Evolutionary conservation across 2,797 vertebrate genomes (phyloP).

Genomic region (Melanotaenia boesemani): DNA sequence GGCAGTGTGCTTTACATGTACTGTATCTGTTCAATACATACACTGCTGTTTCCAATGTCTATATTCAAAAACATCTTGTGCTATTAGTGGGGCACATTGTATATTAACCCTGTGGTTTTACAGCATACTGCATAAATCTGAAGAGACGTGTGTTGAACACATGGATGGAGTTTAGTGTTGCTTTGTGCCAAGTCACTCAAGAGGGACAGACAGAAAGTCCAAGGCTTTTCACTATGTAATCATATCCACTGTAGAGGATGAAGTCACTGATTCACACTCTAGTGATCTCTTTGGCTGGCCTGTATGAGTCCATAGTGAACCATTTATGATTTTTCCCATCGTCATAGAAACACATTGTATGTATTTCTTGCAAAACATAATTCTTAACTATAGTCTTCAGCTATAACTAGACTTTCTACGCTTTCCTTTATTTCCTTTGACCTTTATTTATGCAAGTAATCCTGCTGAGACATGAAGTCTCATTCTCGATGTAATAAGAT

Average conservation of each 20-base stretch:
- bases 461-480: neutral
- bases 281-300: constrained; percentile 5
- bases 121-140: constrained; percentile 36
- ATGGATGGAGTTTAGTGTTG: constrained; percentile 50
- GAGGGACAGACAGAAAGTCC: constrained; percentile 57
- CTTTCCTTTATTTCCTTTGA: neutral
- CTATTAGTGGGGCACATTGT: constrained; percentile 40
- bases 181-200: constrained; percentile 60
- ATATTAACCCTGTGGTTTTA: constrained; percentile 56
- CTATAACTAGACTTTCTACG: neutral
- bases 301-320: constrained; percentile 11
- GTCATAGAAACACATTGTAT: neutral
- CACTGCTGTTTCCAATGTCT: constrained; percentile 41
- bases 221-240: constrained; percentile 56
- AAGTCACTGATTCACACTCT: constrained; percentile 63
- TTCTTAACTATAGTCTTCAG: neutral
- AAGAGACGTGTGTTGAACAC: constrained; percentile 59
- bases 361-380: constrained; percentile 6
- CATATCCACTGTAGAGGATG: constrained; percentile 57
- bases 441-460: neutral
- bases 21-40: constrained; percentile 40
- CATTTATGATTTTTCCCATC: constrained; percentile 28
- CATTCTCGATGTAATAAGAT: neutral
- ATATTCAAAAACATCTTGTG: constrained; percentile 48
- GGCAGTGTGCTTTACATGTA: constrained; percentile 41